Conservation (phyloP, 1,140 invertebrate species). For the Holotrichia oblita region DNA sequence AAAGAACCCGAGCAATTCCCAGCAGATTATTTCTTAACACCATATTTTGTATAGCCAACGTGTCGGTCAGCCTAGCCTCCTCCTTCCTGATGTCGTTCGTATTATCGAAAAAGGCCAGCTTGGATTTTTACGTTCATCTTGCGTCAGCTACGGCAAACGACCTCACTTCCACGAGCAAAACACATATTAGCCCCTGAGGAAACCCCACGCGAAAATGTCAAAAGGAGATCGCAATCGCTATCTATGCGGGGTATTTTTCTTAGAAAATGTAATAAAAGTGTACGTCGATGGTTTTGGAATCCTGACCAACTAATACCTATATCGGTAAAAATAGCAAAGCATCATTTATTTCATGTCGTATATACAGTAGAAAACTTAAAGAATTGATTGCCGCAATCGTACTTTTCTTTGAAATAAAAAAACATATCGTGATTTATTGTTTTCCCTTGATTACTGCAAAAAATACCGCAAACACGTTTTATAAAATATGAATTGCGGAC, state of each 20-base stretch:
- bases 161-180: not conserved
- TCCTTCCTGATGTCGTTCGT: not conserved
- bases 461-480: no score
- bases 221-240: not conserved
- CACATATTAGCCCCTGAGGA: not conserved
- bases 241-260: not conserved
- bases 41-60: not conserved
- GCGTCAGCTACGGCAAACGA: slow-evolving; percentile 5
- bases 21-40: no score
- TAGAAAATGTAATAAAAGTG: not conserved
- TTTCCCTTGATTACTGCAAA: no score
- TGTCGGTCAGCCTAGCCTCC: not conserved
- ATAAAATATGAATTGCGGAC: no score
- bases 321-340: not conserved
- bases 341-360: not conserved
- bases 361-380: not conserved
- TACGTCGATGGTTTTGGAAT: not conserved
- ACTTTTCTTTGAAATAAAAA: no score
- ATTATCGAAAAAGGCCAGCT: not conserved
- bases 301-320: no score
- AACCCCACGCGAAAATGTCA: not conserved
- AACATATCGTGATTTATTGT: no score
- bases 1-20: no score
- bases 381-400: not conserved
- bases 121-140: not conserved